These are phyloP conservation scores for Limosa lapponica DNA, from an alignment of 2,797 vertebrate genomes.

Conservation along the genomic window DNA sequence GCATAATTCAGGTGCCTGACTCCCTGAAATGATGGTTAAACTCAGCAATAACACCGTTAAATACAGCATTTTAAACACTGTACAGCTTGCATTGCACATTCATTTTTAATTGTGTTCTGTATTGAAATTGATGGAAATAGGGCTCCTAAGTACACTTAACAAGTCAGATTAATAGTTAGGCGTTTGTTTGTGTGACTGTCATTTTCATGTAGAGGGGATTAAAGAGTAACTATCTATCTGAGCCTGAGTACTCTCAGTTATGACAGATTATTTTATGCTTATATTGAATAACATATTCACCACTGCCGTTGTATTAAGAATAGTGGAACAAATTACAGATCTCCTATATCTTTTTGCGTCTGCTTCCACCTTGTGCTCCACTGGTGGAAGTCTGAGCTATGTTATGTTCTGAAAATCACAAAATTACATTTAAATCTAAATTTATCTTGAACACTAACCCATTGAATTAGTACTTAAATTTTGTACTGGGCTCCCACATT, in stretches of 20 bases:
- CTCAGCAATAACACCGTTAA: background rate
- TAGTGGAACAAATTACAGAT: background rate
- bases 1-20: background rate
- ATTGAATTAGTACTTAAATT: background rate
- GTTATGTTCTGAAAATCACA: background rate
- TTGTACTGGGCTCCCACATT: background rate
- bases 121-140: background rate
- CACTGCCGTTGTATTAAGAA: background rate
- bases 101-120: background rate
- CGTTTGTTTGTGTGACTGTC: background rate
- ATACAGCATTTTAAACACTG: background rate
- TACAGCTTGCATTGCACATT: background rate
- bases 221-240: background rate
- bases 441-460: background rate
- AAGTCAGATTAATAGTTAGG: background rate
- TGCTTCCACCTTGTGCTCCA: background rate
- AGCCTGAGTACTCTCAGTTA: background rate
- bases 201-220: background rate
- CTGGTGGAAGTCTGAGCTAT: background rate
- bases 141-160: background rate
- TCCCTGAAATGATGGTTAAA: background rate
- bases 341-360: background rate
- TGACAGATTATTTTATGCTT: background rate
- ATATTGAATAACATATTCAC: background rate
- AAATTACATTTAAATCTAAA: background rate